Evolutionary conservation across 2,888 invertebrate species (phyloP).

Genomic region (Cerceris rybyensis): DNA sequence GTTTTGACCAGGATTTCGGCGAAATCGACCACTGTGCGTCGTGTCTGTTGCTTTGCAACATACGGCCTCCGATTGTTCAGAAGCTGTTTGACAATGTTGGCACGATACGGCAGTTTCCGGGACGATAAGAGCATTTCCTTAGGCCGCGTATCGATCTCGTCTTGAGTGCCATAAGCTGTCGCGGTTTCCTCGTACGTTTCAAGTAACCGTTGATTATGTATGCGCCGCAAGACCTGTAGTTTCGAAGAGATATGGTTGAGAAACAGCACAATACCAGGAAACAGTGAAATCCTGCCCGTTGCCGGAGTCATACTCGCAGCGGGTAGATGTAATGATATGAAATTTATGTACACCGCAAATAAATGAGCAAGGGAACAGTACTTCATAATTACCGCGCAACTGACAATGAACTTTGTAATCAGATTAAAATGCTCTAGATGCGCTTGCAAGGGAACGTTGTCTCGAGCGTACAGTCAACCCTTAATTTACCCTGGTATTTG

Average conservation of each 20-base stretch:
- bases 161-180: constrained; percentile 2
- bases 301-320: no score
- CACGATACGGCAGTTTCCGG: neutral
- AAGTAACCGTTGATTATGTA: neutral
- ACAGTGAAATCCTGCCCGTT: no score
- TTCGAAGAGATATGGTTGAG: neutral
- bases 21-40: neutral
- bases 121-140: constrained; percentile 4
- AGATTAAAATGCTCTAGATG: no score
- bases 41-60: neutral
- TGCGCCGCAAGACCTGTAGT: neutral
- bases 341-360: no score
- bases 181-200: neutral
- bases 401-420: no score
- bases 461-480: no score
- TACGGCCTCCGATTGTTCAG: neutral
- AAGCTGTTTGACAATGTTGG: neutral
- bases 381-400: no score
- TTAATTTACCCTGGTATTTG: no score
- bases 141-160: constrained; percentile 8
- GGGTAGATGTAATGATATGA: no score
- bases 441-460: no score
- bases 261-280: no score
- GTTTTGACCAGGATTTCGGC: neutral
- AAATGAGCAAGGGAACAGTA: no score